Conservation (phyloP, 2,113 vertebrate genomes). For the Sus scrofa region DNA sequence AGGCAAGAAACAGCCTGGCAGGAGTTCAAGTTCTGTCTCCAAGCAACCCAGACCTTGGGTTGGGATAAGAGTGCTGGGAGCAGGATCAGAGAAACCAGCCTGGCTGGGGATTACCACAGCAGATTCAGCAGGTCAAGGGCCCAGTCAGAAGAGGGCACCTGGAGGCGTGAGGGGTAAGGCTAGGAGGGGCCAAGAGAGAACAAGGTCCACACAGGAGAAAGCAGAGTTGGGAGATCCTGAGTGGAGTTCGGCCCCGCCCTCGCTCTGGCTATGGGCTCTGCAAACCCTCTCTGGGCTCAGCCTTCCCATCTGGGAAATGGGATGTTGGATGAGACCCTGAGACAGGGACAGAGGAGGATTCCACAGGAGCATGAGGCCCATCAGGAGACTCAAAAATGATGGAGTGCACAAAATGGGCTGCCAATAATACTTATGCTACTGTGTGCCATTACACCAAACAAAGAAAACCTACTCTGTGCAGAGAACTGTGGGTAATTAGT, state of each 20-base stretch:
- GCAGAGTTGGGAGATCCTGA: neutral
- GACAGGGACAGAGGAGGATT: no score
- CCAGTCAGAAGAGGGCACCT: neutral
- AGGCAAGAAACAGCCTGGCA: no score
- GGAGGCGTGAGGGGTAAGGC: no score
- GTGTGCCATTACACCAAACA: no score
- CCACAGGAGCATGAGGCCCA: no score
- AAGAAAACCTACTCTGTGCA: no score
- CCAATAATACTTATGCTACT: no score
- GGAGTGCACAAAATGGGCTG: no score
- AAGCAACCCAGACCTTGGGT: neutral
- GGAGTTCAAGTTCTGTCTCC: no score
- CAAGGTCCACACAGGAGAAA: neutral
- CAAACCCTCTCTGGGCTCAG: neutral
- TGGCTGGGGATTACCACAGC: neutral
- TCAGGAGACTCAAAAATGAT: no score
- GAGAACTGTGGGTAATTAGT: no score
- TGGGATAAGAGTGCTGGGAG: neutral
- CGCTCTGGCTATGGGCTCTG: neutral
- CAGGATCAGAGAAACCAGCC: neutral
- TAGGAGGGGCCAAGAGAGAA: neutral
- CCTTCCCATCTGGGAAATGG: neutral
- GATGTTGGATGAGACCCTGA: no score
- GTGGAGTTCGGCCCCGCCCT: accelerated
- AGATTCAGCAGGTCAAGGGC: neutral